Evolutionary conservation across 2,888 invertebrate species (phyloP), one percentile per base, ranked within the genome.

Genomic region (Hypselothyrea guttata): DNA sequence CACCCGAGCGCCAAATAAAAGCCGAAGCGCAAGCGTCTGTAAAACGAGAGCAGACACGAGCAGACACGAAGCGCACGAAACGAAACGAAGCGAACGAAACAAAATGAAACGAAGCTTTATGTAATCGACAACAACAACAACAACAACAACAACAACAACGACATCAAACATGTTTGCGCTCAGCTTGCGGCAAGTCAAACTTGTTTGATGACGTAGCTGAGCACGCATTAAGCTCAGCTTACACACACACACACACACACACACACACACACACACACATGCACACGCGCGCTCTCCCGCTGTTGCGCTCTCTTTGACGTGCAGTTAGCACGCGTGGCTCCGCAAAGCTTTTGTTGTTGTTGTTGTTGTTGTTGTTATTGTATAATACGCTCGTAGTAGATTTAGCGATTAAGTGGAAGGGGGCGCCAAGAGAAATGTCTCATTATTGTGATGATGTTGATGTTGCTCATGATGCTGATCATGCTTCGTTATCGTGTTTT

Each of bases 121-220:
- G 79, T 84, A 84, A 79, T 84, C 67, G 72, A 41, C 52, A n/a
- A n/a, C n/a, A n/a, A n/a, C n/a, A n/a, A n/a, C n/a, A n/a, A 15
- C 41, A 53, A 28, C 56, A 57, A 41, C 54, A 62, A 44, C 57
- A 64, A 53, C 41, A 56, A 53, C 37, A 62, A 53, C 41, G 52
- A 38, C 40, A 49, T 51, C 35, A 46, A 15, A 16, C 42, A 47
- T 44, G 37, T 59, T 61, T 30, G 41, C 60, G 8, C 28, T 7
- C 28, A 31, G n/a, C n/a, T n/a, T n/a, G n/a, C n/a, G 52, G 54
- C 56, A 57, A 62, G 46, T 47, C 53, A 70, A 82, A 81, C 81
- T 73, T 47, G 81, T 81, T 81, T 85, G 74, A 83, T 81, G 81
- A 81, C 81, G 81, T 85, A 46, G 44, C 33, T 47, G 41, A 55